phyloP scores from a whole-genome alignment of 1,140 invertebrate genomes.

The Papilio polytes region DNA sequence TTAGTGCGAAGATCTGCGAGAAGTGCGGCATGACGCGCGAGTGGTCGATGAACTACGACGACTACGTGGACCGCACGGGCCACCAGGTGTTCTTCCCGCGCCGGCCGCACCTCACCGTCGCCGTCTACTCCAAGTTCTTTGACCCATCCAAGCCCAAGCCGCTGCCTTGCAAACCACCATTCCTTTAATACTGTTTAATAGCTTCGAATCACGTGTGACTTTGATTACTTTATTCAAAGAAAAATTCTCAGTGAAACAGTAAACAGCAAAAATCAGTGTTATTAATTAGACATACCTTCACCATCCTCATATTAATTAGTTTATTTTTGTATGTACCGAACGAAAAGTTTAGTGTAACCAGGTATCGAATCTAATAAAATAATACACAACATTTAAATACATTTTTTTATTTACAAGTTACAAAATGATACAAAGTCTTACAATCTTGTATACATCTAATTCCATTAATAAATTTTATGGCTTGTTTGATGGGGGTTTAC shows the following conservation, averaged over 20 bases:
- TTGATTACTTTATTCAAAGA: too few species aligned
- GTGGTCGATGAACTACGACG: constrained; percentile 69
- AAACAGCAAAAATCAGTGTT: not conserved
- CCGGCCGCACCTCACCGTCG: constrained; percentile 60
- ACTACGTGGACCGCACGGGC: constrained; percentile 63
- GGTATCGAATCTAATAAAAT: not conserved
- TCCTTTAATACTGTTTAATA: constrained; percentile 3
- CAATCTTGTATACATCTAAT: not conserved
- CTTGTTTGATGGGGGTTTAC: not conserved
- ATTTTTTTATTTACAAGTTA: constrained; percentile 40
- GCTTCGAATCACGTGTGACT: too few species aligned
- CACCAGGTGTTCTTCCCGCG: constrained; percentile 70
- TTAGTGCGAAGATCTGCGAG: constrained; percentile 66
- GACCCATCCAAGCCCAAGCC: constrained; percentile 49
- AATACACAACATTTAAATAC: constrained; percentile 1
- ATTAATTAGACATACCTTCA: constrained; percentile 18
- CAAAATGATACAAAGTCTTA: constrained; percentile 40
- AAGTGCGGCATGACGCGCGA: constrained; percentile 64
- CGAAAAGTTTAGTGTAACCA: not conserved
- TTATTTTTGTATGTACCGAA: too few species aligned
- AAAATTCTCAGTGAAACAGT: constrained; percentile 36
- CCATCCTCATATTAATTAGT: too few species aligned
- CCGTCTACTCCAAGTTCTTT: constrained; percentile 57
- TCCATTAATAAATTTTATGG: constrained; percentile 20
- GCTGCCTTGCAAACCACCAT: constrained; percentile 55